Percentiles rank a stretch among this genome's conserved stretches.
phyloP scores from a whole-genome alignment of 2,888 invertebrate species.

The Antheraea yamamai region DNA sequence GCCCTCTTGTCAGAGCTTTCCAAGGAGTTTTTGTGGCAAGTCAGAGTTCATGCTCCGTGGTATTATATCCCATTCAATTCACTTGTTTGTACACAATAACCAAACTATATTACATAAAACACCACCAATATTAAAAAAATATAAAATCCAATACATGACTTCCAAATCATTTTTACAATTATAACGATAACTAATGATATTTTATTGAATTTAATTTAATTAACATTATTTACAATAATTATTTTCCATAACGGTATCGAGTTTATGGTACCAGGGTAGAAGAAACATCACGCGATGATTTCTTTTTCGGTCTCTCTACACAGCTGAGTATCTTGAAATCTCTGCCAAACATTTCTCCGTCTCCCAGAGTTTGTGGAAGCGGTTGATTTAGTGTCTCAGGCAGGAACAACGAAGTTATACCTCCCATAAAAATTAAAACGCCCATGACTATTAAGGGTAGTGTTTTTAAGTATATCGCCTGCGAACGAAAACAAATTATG shows the following conservation, averaged over 20 bases:
- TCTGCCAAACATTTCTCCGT: slow-evolving; percentile 83
- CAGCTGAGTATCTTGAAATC: slow-evolving; percentile 81
- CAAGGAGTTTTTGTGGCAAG: no score
- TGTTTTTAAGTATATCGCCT: slow-evolving; percentile 82
- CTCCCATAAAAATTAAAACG: slow-evolving; percentile 79
- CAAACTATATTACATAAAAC: no score
- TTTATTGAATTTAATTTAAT: no score
- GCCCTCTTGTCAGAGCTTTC: no score
- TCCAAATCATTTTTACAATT: no score
- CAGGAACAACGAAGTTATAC: slow-evolving; percentile 81
- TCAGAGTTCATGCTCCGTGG: no score
- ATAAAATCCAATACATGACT: no score
- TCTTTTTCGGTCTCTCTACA: slow-evolving; percentile 49
- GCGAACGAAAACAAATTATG: slow-evolving; percentile 28
- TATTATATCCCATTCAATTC: no score
- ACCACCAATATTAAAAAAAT: no score
- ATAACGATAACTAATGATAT: no score
- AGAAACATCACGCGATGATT: slow-evolving; percentile 21
- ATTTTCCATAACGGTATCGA: slow-evolving; percentile 1
- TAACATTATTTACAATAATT: background rate
- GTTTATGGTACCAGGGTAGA: slow-evolving; percentile 13
- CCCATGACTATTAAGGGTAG: slow-evolving; percentile 84
- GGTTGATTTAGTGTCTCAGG: slow-evolving; percentile 85
- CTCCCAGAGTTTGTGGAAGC: slow-evolving; percentile 84
- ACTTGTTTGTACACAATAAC: no score